Percentiles rank a stretch among this genome's conserved stretches.
These are phyloP conservation scores for Enteromius paludinosus DNA, from an alignment of 2,797 vertebrate genomes.

Conservation along the genomic window DNA sequence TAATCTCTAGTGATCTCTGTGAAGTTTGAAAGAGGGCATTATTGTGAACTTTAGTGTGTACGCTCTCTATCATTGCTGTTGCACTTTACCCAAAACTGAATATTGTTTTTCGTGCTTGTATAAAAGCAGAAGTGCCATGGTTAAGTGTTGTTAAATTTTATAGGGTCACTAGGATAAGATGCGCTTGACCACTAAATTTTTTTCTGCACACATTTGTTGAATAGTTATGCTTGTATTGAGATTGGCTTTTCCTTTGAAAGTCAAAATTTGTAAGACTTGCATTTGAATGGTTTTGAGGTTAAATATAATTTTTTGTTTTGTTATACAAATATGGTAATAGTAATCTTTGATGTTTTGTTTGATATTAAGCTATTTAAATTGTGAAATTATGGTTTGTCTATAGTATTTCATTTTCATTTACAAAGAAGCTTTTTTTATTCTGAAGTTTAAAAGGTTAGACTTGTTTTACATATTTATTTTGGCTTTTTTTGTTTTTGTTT, in stretches of 20 bases:
- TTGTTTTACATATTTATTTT: background rate
- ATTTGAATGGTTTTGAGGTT: background rate
- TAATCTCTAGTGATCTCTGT: slow-evolving; percentile 73
- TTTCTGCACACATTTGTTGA: background rate
- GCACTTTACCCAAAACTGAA: slow-evolving; percentile 26
- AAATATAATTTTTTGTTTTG: background rate
- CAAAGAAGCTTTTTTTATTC: background rate
- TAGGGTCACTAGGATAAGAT: background rate
- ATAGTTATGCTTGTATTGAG: background rate
- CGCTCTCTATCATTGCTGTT: slow-evolving; percentile 29
- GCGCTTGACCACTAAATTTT: background rate
- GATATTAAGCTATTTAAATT: background rate
- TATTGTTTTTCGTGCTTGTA: slow-evolving; percentile 28
- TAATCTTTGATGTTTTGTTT: background rate
- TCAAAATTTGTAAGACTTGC: background rate
- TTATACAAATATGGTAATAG: background rate
- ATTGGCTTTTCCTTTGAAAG: background rate
- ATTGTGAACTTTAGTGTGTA: slow-evolving; percentile 39
- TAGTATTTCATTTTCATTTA: background rate
- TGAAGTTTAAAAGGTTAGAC: background rate
- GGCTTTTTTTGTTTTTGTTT: background rate
- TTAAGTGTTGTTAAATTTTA: slow-evolving; percentile 19
- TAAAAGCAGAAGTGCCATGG: slow-evolving; percentile 12
- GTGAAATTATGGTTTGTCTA: background rate
- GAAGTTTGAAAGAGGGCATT: slow-evolving; percentile 72